These are phyloP conservation scores for Scrobipalpa costella DNA, from an alignment of 2,888 invertebrate species.

Conservation along the genomic window DNA sequence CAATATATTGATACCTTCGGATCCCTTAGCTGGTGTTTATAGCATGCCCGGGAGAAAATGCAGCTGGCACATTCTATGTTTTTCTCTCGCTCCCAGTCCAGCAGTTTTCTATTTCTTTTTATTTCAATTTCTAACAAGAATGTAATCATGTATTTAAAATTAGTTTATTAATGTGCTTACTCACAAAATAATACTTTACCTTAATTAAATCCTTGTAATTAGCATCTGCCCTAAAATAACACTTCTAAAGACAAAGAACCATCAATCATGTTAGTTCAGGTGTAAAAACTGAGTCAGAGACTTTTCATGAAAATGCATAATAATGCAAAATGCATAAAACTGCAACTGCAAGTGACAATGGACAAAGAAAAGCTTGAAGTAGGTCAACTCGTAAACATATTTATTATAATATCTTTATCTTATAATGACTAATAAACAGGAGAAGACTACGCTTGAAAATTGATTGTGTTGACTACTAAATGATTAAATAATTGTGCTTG, in stretches of 20 bases:
- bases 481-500: too few species aligned
- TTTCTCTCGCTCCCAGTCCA: too few species aligned
- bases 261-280: slow-evolving; percentile 21
- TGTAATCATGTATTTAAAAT: too few species aligned
- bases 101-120: too few species aligned
- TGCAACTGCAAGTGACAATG: slow-evolving; percentile 17
- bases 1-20: too few species aligned
- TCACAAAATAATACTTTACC: too few species aligned
- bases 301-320: slow-evolving; percentile 21
- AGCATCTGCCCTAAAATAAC: not conserved
- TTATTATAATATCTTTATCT: slow-evolving; percentile 16
- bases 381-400: slow-evolving; percentile 22
- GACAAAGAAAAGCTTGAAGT: slow-evolving; percentile 16
- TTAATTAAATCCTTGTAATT: not conserved
- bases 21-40: too few species aligned
- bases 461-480: not conserved
- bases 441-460: not conserved
- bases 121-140: too few species aligned
- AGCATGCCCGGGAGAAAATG: too few species aligned
- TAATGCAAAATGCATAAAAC: slow-evolving; percentile 10
- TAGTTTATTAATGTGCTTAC: too few species aligned
- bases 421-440: not conserved
- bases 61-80: too few species aligned
- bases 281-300: slow-evolving; percentile 20
- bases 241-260: slow-evolving; percentile 8